phyloP scores from a whole-genome alignment of 2,113 vertebrate species.

The Apus apus region DNA sequence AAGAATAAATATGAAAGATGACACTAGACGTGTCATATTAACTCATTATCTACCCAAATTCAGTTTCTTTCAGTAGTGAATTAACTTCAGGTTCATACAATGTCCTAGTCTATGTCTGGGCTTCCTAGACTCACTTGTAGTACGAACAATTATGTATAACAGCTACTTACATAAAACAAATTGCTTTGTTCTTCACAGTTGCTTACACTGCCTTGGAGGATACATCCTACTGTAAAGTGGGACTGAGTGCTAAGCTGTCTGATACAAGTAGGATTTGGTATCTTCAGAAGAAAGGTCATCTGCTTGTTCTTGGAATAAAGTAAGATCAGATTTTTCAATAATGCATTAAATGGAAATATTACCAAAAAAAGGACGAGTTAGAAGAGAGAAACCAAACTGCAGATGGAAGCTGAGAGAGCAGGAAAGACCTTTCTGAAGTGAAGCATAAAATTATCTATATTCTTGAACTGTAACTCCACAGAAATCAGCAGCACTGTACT shows the following conservation, averaged over 20 bases:
- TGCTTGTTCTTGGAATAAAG: not conserved
- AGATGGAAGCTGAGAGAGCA: not conserved
- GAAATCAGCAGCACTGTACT: not conserved
- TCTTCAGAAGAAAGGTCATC: not conserved
- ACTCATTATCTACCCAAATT: not conserved
- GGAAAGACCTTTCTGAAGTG: not conserved
- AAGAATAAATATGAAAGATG: not conserved
- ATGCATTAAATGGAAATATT: not conserved
- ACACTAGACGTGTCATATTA: accelerated
- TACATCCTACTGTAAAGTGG: not conserved
- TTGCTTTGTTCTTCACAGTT: not conserved
- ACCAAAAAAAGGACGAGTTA: not conserved
- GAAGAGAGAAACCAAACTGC: not conserved
- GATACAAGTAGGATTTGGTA: not conserved
- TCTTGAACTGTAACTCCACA: not conserved
- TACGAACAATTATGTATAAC: not conserved
- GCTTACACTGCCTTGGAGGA: not conserved
- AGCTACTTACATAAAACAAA: not conserved
- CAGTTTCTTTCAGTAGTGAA: not conserved
- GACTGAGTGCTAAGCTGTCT: not conserved
- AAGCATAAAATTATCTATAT: not conserved
- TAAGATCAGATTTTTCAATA: not conserved
- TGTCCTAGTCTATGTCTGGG: too few species aligned
- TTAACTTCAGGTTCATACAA: too few species aligned
- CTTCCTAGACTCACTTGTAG: not conserved